phyloP scores from a whole-genome alignment of 53 echinoderm and acorn worm genomes.

The Echinometra lucunter region DNA sequence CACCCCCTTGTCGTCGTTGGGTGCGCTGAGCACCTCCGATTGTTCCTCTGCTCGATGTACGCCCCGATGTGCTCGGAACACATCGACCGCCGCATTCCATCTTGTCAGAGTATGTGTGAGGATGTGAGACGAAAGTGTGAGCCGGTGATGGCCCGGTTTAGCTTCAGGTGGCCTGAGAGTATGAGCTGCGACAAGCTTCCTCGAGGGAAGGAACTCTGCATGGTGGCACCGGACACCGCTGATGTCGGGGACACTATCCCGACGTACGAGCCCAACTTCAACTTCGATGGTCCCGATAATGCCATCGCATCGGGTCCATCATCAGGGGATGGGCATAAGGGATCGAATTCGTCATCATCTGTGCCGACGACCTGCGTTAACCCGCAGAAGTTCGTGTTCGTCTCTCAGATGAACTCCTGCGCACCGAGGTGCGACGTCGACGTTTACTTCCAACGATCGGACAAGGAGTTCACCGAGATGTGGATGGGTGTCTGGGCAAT shows the following conservation, averaged over 20 bases:
- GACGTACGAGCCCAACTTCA: conserved; percentile 38
- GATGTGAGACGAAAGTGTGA: conserved; percentile 87
- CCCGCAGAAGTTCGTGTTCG: conserved; percentile 81
- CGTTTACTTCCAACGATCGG: conserved; percentile 87
- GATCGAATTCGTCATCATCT: conserved; percentile 4
- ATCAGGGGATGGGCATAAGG: background rate
- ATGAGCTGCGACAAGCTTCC: conserved; percentile 92
- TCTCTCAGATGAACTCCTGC: conserved; percentile 85
- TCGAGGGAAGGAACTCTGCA: conserved; percentile 84
- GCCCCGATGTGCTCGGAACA: conserved; percentile 98
- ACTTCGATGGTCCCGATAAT: background rate
- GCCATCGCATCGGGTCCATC: background rate
- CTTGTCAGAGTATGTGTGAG: conserved; percentile 97
- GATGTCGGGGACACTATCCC: conserved; percentile 63
- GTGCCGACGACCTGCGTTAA: conserved; percentile 75
- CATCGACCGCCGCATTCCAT: conserved; percentile 89
- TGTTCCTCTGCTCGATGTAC: conserved; percentile 94
- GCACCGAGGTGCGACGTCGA: conserved; percentile 91
- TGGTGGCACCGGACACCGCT: conserved; percentile 92
- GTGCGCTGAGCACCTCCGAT: conserved; percentile 88
- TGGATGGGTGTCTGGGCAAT: conserved; percentile 99
- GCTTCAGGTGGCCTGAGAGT: conserved; percentile 87
- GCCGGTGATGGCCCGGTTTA: conserved; percentile 93
- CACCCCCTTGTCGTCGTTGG: conserved; percentile 92
- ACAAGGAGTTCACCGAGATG: conserved; percentile 92